These are phyloP conservation scores for Apis laboriosa DNA, from an alignment of 1,140 invertebrate genomes.

Conservation along the genomic window DNA sequence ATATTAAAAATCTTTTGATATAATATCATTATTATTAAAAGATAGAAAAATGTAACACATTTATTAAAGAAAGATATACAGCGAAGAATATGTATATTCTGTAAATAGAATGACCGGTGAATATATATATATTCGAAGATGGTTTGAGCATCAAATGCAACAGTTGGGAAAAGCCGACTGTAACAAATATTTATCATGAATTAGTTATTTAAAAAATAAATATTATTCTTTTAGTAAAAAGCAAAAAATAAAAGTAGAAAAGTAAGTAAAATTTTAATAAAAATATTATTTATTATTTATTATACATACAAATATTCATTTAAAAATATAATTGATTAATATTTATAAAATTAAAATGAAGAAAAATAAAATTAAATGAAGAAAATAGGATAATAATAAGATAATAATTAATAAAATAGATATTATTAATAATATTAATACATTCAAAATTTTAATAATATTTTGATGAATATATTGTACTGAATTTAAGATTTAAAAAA, in stretches of 20 bases:
- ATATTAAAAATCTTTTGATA: neutral
- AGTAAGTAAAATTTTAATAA: neutral
- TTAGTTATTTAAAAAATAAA: too few species aligned
- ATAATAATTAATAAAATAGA: too few species aligned
- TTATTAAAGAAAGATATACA: too few species aligned
- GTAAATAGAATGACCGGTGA: conserved; percentile 42
- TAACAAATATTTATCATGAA: neutral
- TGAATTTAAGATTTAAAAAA: too few species aligned
- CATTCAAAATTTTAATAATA: too few species aligned
- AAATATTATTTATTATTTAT: neutral
- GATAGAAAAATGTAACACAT: accelerated
- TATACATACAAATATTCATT: neutral
- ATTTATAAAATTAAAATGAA: too few species aligned
- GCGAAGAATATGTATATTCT: neutral
- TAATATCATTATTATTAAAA: neutral
- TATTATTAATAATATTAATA: too few species aligned
- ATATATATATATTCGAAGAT: neutral
- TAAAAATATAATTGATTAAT: too few species aligned
- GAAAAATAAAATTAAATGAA: too few species aligned
- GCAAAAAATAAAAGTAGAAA: neutral
- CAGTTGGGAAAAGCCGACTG: conserved; percentile 30
- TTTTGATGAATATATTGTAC: too few species aligned
- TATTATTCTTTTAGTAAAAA: neutral
- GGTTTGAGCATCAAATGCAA: conserved; percentile 11
- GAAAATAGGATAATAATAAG: too few species aligned